These are phyloP conservation scores for Sialis lutaria DNA, from an alignment of 2,888 invertebrate genomes.

Conservation along the genomic window DNA sequence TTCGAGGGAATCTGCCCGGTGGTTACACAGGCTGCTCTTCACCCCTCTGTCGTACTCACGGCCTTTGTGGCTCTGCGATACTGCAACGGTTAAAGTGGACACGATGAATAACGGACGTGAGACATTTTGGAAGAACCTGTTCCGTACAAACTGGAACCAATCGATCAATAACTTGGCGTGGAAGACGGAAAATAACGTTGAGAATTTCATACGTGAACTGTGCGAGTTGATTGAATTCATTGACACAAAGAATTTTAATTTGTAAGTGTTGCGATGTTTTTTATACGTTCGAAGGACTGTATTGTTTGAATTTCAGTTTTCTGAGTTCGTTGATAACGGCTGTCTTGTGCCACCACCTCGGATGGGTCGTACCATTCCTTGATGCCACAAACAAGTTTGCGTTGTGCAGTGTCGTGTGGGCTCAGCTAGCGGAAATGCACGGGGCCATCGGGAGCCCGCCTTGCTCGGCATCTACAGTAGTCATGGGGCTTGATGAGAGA, in stretches of 20 bases:
- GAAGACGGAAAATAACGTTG: constrained; percentile 17
- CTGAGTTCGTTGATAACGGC: constrained; percentile 78
- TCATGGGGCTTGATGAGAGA: constrained; percentile 49
- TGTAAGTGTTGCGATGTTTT: constrained; percentile 41
- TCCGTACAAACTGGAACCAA: too few relatives aligned
- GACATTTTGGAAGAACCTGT: constrained; percentile 1
- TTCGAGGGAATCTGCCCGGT: constrained; percentile 24
- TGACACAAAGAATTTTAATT: constrained; percentile 77
- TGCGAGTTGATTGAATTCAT: constrained; percentile 49
- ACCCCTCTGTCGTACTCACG: constrained; percentile 43
- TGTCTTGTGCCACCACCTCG: constrained; percentile 75
- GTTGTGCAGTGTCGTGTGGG: constrained; percentile 81
- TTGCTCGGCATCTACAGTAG: constrained; percentile 60
- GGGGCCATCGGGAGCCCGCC: constrained; percentile 70
- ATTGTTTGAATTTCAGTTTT: constrained; percentile 46
- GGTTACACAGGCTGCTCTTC: constrained; percentile 49
- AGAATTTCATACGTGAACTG: constrained; percentile 33
- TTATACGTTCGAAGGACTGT: background rate
- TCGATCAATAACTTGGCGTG: background rate
- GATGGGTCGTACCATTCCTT: constrained; percentile 70
- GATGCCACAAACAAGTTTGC: constrained; percentile 15
- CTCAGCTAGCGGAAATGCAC: constrained; percentile 70
- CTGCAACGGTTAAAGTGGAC: too few relatives aligned
- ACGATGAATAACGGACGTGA: background rate
- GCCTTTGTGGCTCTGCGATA: constrained; percentile 39